Conservation (phyloP, 2,113 vertebrate species). For the Prunella himalayana region DNA sequence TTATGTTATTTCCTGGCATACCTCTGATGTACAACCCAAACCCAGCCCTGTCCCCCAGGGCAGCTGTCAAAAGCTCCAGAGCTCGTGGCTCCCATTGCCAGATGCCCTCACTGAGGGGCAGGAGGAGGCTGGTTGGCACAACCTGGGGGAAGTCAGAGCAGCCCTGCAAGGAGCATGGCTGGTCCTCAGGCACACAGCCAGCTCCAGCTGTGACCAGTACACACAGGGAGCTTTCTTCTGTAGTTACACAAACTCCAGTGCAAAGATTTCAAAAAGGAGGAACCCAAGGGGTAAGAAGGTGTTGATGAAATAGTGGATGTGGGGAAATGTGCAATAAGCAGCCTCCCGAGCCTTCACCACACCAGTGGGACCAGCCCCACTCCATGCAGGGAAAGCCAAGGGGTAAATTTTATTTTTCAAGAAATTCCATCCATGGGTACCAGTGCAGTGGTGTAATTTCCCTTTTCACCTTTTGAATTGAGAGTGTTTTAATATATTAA, state of each 20-base stretch:
- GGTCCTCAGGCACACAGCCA: background rate
- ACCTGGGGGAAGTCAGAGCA: background rate
- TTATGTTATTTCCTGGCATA: background rate
- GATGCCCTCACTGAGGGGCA: background rate
- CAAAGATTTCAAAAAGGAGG: background rate
- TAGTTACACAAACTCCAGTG: background rate
- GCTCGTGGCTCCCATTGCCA: background rate
- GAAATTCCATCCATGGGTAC: slow-evolving; percentile 3
- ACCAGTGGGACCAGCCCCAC: background rate
- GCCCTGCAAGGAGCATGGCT: background rate
- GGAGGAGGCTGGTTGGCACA: background rate
- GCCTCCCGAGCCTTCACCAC: slow-evolving; percentile 8
- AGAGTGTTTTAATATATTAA: slow-evolving; percentile 61
- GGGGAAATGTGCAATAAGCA: slow-evolving; percentile 60
- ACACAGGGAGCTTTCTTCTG: background rate
- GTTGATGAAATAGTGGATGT: background rate
- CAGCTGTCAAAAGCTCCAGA: background rate
- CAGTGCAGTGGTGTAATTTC: slow-evolving; percentile 47
- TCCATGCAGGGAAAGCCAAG: background rate
- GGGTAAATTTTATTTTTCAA: slow-evolving; percentile 21
- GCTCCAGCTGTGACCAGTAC: background rate
- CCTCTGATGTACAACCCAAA: background rate
- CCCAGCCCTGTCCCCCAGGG: background rate
- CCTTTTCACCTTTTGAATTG: background rate
- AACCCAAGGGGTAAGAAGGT: background rate